Base-by-base conservation (phyloP, 2,888 invertebrate genomes). In the Xiphydria camelus region DNA sequence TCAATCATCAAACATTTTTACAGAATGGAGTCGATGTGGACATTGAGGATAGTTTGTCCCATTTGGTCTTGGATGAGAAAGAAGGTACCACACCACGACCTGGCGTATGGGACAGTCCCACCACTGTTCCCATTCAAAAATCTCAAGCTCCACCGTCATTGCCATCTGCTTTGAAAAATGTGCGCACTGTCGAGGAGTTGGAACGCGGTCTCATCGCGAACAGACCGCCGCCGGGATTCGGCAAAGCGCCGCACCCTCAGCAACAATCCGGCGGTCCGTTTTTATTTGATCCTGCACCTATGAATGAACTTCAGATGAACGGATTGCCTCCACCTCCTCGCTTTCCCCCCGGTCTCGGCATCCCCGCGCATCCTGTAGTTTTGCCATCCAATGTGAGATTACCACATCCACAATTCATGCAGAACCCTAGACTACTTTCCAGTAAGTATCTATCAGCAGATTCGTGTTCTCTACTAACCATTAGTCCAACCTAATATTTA, bases 181-280 rank as follows among this genome's bases (percentile, higher is more conserved):
- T 85, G 29, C 83, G 85, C 68, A 87, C 87, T 0, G 85, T 88
- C 5, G 87, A 88, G 63, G 88, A 89, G 68, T 57, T 89, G 62
- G 88, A 89, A 66, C 78, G 86, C 29, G 85, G 83, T 57, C 75
- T 88, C 41, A 80, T 86, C 1, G 81, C 82, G 53, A 76, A 77
- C 34, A 73, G 76, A 43, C 78, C 76, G 10, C 65, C 64, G 19
- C 63, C 65, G 20, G 58, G 76, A 62, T 51, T 70, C 44, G 51
- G 43, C 41, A 53, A 56, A 25, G 50, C 57, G 25, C 75, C 68
- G 53, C 65, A 61, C 21, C 62, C 54, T 20, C 61, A 57, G 15
- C 62, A 62, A 29, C 62, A 62, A 38, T 21, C 54, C 5, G 57
- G 62, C 5, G 60, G 61, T 22, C 61, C 62, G 18, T 51, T 59